phyloP scores from a whole-genome alignment of 2,113 vertebrate species.

The Gambusia affinis region DNA sequence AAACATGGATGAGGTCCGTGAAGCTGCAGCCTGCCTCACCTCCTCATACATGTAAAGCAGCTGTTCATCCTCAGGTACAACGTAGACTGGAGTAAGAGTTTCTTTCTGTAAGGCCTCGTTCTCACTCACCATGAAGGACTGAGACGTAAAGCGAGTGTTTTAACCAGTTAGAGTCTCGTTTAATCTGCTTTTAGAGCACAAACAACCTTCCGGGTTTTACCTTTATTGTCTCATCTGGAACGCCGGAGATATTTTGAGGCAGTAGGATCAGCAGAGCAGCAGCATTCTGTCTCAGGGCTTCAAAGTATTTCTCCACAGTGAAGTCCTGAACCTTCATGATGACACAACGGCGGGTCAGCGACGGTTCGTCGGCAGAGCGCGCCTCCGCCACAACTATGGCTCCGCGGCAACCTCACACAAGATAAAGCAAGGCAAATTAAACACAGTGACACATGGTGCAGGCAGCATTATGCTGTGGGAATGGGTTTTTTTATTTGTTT shows the following conservation, averaged over 20 bases:
- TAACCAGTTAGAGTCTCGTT: no score
- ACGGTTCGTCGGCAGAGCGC: constrained; percentile 69
- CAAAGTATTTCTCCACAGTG: constrained; percentile 64
- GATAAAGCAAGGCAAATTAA: not conserved
- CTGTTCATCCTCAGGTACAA: constrained; percentile 78
- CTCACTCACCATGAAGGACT: constrained; percentile 82
- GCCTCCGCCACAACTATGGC: constrained; percentile 79
- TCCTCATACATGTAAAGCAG: constrained; percentile 83
- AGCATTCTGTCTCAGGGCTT: constrained; percentile 78
- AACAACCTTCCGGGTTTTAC: constrained; percentile 33
- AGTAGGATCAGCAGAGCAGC: constrained; percentile 79
- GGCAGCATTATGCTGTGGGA: not conserved
- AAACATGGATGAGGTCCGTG: constrained; percentile 73
- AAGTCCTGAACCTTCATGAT: constrained; percentile 81
- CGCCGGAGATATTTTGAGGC: constrained; percentile 69
- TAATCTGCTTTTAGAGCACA: not conserved
- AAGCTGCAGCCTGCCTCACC: constrained; percentile 74
- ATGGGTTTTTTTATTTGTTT: not conserved
- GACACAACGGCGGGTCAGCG: constrained; percentile 77
- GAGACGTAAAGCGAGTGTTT: not conserved
- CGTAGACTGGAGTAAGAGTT: constrained; percentile 79
- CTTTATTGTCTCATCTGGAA: constrained; percentile 64
- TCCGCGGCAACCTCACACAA: constrained; percentile 75
- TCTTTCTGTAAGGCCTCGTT: constrained; percentile 66
- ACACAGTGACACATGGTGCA: not conserved